Base-by-base conservation (phyloP, 2,888 invertebrate genomes). In the Ormyrus labotus region DNA sequence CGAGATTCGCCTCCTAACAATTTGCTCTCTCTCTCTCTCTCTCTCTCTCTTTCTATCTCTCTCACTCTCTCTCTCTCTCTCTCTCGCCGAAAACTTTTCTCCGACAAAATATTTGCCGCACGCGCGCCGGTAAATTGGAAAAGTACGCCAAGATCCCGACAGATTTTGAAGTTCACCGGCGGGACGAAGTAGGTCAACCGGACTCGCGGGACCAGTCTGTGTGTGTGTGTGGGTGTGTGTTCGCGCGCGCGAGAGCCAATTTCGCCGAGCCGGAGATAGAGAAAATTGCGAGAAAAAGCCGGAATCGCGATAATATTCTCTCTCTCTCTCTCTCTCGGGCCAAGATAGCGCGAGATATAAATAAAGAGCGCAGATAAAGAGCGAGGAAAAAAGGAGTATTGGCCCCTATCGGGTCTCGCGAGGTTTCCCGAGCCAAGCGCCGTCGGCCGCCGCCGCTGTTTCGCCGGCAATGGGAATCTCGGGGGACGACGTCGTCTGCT, bases 261-360 rank as follows among this genome's bases (percentile, higher is more conserved):
- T 78, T 78, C 73, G 58, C 72, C 55, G 50, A 19, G 82, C 82
- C 84, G 83, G 84, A 84, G 85, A 85, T 34, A 84, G 84, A 84
- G 84, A 84, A 84, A 83, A 83, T 71, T 58, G 64, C 60, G 55
- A 58, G 50, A 70, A 77, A 67, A 60, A 45, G 53, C 34, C 50
- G 34, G 34, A 34, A 34, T 34, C 34, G 34, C 34, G 73, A 73
- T 72, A 67, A 78, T 72, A 67, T 67, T 60, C 78, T 34, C 78
- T 34, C 19, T 19, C 19, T 19, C 19, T 19, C 19, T 19, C 34
- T 4, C 34, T 34, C 34, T 4, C 34, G 34, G 34, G 34, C 34
- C 34, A 34, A 34, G 34, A 34, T 34, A 34, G 34, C 73, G 74
- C 63, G 70, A 79, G 63, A 72, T 74, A 70, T 67, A 70, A 64